Evolutionary conservation across 1,140 invertebrate species (phyloP).

Genomic region (Araneus ventricosus): DNA sequence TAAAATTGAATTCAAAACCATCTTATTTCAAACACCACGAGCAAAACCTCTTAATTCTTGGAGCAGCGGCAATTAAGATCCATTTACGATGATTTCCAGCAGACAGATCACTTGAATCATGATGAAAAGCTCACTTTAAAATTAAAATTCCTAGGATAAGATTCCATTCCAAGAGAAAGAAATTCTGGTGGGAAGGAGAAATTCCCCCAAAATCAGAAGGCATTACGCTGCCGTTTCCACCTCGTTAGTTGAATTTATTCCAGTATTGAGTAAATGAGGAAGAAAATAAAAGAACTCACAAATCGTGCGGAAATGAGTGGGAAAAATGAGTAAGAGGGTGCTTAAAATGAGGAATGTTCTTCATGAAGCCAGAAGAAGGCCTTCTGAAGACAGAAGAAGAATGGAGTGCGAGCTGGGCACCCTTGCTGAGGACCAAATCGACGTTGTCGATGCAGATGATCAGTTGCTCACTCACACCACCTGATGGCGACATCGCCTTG

Average conservation of each 20-base stretch:
- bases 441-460: slow-evolving; percentile 62
- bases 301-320: neutral
- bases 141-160: neutral
- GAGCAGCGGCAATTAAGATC: too few relatives aligned
- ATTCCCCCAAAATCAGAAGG: neutral
- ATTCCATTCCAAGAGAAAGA: neutral
- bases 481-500: slow-evolving; percentile 58
- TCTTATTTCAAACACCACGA: too few relatives aligned
- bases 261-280: neutral
- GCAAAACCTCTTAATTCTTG: too few relatives aligned
- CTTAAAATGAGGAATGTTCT: slow-evolving; percentile 2
- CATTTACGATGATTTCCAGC: too few relatives aligned
- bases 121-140: neutral
- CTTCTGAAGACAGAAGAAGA: neutral
- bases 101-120: neutral
- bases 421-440: neutral
- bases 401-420: slow-evolving; percentile 15
- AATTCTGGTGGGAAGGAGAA: neutral
- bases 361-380: neutral
- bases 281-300: neutral
- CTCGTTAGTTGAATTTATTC: neutral
- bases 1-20: too few relatives aligned
- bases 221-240: neutral
- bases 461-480: slow-evolving; percentile 39
- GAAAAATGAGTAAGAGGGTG: neutral